Percentiles rank a stretch among this genome's conserved stretches.
Evolutionary conservation across 2,797 vertebrate genomes (phyloP).

Genomic region (Oophaga sylvatica): DNA sequence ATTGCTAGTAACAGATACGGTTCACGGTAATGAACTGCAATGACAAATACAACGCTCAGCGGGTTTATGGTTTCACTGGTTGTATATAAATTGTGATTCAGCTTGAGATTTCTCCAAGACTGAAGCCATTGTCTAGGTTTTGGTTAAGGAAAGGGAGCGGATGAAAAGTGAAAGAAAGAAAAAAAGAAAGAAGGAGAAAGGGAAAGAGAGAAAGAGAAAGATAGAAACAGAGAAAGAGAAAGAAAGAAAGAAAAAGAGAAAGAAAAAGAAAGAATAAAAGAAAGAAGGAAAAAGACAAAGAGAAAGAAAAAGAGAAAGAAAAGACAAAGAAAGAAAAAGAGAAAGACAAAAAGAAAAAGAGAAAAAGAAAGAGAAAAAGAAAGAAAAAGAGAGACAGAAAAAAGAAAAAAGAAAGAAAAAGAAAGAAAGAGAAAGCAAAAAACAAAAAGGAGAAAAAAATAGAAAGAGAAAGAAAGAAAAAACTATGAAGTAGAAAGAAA

Average conservation of each 20-base stretch:
- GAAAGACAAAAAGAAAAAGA: no score
- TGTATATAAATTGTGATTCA: not conserved
- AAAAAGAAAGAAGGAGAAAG: no score
- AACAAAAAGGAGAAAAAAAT: no score
- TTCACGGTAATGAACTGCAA: constrained; percentile 15
- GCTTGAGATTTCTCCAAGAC: not conserved
- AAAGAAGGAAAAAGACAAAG: no score
- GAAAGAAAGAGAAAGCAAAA: not conserved
- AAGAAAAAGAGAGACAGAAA: not conserved
- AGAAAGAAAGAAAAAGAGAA: not conserved
- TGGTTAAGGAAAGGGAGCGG: not conserved
- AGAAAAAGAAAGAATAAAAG: no score
- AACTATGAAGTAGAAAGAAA: no score
- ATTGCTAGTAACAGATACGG: not conserved
- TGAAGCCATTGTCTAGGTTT: not conserved
- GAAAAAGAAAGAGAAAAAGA: no score
- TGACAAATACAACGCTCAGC: not conserved
- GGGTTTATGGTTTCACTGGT: not conserved
- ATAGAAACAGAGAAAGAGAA: not conserved
- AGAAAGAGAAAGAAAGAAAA: no score
- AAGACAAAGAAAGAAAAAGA: no score
- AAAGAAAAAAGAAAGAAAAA: not conserved
- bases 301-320: no score
- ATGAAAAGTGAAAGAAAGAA: no score
- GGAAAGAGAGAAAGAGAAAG: not conserved